Conservation (phyloP, 1,140 invertebrate species). For the Drosophila lacteicornis region DNA sequence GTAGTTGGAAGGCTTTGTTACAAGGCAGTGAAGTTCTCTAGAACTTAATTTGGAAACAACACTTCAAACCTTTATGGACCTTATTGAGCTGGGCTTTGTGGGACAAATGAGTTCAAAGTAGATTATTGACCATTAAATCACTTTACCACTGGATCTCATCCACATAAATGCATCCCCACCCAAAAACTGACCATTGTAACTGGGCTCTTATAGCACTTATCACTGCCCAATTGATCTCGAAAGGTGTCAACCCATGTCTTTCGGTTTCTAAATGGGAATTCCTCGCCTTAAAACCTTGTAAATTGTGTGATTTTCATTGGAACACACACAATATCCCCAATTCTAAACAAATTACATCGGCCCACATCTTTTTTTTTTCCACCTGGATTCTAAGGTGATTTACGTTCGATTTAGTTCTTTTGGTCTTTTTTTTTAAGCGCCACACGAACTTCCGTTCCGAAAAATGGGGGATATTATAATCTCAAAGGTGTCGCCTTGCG, state of each 20-base stretch:
- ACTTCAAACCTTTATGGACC: neutral
- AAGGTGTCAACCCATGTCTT: constrained; percentile 50
- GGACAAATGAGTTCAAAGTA: constrained; percentile 1
- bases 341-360: constrained; percentile 49
- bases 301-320: constrained; percentile 38
- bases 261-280: constrained; percentile 8
- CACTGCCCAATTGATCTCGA: constrained; percentile 44
- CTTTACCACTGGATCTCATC: constrained; percentile 30
- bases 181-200: constrained; percentile 16
- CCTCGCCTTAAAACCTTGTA: constrained; percentile 34
- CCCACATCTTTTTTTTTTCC: constrained; percentile 43
- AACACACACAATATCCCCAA: constrained; percentile 27
- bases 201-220: constrained; percentile 17
- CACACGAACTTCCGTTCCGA: constrained; percentile 76
- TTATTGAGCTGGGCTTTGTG: neutral
- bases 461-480: constrained; percentile 17
- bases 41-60: neutral
- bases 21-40: neutral
- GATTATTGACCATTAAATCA: constrained; percentile 24
- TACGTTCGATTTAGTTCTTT: constrained; percentile 55
- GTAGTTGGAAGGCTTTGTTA: constrained; percentile 9
- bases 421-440: constrained; percentile 58
- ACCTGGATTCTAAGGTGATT: constrained; percentile 54
- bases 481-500: constrained; percentile 53
- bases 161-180: constrained; percentile 7